A percentile compares a stretch with the other conserved stretches of the same genome.
Conservation (phyloP, 1,140 invertebrate species). For the Pseudomyrmex cubaensis region DNA sequence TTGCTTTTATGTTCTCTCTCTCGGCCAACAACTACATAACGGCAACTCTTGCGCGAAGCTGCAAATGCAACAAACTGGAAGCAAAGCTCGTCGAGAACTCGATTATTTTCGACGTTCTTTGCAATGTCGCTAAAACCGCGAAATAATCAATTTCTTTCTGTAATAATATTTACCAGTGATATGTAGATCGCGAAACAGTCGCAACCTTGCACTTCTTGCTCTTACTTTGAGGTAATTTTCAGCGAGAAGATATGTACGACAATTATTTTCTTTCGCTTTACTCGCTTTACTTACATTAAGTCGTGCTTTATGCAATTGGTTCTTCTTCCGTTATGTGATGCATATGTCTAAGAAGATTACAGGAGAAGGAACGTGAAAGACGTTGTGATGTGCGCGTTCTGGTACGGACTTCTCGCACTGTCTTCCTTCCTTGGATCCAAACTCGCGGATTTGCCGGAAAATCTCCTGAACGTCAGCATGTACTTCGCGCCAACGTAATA, state of each 20-base stretch:
- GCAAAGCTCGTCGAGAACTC: constrained; percentile 57
- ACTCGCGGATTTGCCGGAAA: constrained; percentile 53
- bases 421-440: constrained; percentile 17
- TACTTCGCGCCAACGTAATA: not conserved
- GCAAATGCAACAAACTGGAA: constrained; percentile 62
- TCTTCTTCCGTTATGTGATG: constrained; percentile 30
- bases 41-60: constrained; percentile 20
- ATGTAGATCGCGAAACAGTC: not conserved
- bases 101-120: constrained; percentile 71
- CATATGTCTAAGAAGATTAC: constrained; percentile 34
- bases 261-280: constrained; percentile 53
- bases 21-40: constrained; percentile 31
- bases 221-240: too few species aligned
- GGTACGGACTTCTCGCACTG: constrained; percentile 2
- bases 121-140: constrained; percentile 32
- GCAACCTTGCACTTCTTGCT: too few species aligned
- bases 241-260: constrained; percentile 1
- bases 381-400: not conserved
- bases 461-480: constrained; percentile 17
- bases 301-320: constrained; percentile 1
- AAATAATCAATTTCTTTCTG: constrained; percentile 28
- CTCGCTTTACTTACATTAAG: constrained; percentile 42
- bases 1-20: constrained; percentile 58
- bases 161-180: not conserved
- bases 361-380: not conserved